Base-by-base conservation (phyloP, 30 jellyfish, hydroid and myxozoan genomes). In the Rhopilema esculentum region DNA sequence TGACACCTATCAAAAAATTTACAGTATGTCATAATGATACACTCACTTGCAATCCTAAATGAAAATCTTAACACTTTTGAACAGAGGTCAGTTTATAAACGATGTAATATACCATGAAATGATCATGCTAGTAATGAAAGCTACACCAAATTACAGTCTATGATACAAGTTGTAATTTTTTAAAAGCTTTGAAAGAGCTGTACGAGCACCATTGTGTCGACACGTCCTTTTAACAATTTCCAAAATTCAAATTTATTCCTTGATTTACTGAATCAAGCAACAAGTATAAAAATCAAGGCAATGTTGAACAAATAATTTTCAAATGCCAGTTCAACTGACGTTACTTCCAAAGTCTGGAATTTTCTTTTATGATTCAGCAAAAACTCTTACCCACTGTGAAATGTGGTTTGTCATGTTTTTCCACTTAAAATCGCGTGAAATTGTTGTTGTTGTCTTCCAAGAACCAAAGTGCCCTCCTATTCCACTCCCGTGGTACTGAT, bases 1-100 rank as follows among this genome's bases (percentile, higher is more conserved):
- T 19, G 31, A 22, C 18, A 80, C 89, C 89, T 80, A 72, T 26
- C 31, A 31, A 72, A 48, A 17, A 72, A 12, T 40, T 40, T 40
- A 40, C 57, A 40, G 57, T 40, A 40, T 40, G 57, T 40, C 57
- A 40, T 40, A 40, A 40, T 40, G 57, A 40, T 40, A 2, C 57
- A 40, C 57, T 40, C 12, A 40, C 57, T 40, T 40, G 57, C 57
- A 40, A 40, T 40, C 57, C 57, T 40, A 40, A 40, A 40, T 40
- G 57, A 40, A 40, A 40, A 40, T 40, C 57, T 40, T 40, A 40
- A 6, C 6, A 40, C 12, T 40, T 40, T 40, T 12, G 57, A 40
- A 40, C 12, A 2, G 57, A 40, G 57, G 9, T 40, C 57, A 2
- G 57, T 40, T 40, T 40, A 40, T 40, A 40, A 40, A 40, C 57